Conservation (phyloP, 2,888 invertebrate genomes). For the Argynnis bischoffii region DNA sequence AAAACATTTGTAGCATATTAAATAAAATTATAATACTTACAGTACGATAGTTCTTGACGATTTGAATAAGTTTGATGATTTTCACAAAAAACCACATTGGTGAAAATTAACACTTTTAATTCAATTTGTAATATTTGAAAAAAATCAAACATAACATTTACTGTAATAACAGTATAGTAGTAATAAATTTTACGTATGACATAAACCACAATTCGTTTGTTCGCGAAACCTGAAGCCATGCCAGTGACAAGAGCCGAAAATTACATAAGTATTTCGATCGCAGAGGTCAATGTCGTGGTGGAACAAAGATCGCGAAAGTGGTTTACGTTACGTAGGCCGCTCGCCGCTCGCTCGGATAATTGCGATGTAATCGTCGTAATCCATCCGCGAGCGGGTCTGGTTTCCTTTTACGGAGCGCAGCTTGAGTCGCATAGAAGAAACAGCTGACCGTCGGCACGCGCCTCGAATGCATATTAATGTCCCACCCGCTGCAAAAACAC, state of each 20-base stretch:
- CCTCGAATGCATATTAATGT: slow-evolving; percentile 76
- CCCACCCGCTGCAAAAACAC: slow-evolving; percentile 64
- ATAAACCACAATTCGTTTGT: slow-evolving; percentile 39
- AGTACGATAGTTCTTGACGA: too few relatives aligned
- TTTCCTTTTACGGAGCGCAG: slow-evolving; percentile 79
- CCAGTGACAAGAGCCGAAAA: slow-evolving; percentile 65
- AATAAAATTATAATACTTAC: too few relatives aligned
- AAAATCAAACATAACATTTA: neutral
- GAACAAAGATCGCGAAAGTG: slow-evolving; percentile 80
- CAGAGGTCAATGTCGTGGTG: slow-evolving; percentile 72
- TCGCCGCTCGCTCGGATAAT: slow-evolving; percentile 64
- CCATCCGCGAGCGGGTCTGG: slow-evolving; percentile 66
- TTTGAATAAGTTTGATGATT: too few relatives aligned
- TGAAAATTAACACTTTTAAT: neutral
- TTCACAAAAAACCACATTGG: too few relatives aligned
- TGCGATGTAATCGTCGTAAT: slow-evolving; percentile 80
- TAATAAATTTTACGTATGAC: slow-evolving; percentile 20
- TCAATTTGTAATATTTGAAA: neutral
- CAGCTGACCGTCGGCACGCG: slow-evolving; percentile 80
- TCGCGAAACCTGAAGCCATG: slow-evolving; percentile 56
- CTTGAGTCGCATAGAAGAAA: slow-evolving; percentile 77
- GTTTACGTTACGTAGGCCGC: slow-evolving; percentile 56
- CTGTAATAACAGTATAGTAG: slow-evolving; percentile 6
- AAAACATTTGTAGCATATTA: too few relatives aligned
- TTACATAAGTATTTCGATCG: slow-evolving; percentile 60